Base-by-base conservation (phyloP, 1,140 invertebrate species). In the Goniozus legneri region DNA sequence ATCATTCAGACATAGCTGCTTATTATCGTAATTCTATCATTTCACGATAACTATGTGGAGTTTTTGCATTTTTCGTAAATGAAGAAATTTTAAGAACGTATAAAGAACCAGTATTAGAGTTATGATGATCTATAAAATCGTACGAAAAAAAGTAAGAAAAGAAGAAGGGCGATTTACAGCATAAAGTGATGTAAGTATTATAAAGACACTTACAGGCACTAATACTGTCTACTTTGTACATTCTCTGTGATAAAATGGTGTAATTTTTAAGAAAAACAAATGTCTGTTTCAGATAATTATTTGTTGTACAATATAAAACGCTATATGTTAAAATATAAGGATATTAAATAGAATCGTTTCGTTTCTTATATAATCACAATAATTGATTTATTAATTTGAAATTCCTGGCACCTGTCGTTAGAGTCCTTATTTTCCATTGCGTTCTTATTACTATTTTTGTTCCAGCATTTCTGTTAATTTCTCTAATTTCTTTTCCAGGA, bases 401-500 rank as follows among this genome's bases (percentile, higher is more conserved):
- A 79, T 56, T 87, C 85, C 40, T 83, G 82, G n/a, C n/a, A n/a
- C n/a, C n/a, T n/a, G n/a, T n/a, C n/a, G n/a, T n/a, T n/a, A n/a
- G n/a, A n/a, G n/a, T n/a, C n/a, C n/a, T n/a, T n/a, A n/a, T n/a
- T n/a, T n/a, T n/a, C n/a, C n/a, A n/a, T n/a, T n/a, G n/a, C n/a
- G n/a, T n/a, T n/a, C n/a, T n/a, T n/a, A n/a, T n/a, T n/a, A n/a
- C n/a, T n/a, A n/a, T n/a, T n/a, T n/a, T 62, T 85, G 82, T 61
- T 89, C 87, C 12, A 86, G 70, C 16, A 83, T 77, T 43, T 85
- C 79, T 44, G 81, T 79, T 19, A 89, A 60, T 8, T 82, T 79
- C 30, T 79, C 69, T n/a, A 91, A 72, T 67, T 89, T 87, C 61
- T 87, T 85, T 65, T 90, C 86, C 19, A 91, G 65, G 2, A 91